Evolutionary conservation across 2,888 invertebrate genomes (phyloP).

Genomic region (Nomada flava): DNA sequence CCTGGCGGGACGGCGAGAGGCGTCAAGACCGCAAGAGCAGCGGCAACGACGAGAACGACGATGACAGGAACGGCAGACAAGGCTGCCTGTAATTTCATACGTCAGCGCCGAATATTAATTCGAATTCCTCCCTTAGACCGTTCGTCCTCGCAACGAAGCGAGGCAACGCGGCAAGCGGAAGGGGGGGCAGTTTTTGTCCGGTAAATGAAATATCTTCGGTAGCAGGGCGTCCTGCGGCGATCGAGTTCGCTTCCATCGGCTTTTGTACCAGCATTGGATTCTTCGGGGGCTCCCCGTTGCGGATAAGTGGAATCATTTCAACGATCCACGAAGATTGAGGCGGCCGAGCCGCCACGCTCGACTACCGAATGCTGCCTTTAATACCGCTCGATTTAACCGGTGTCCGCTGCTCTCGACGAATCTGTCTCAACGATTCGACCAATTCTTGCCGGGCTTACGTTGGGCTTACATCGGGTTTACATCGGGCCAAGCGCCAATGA

Average conservation of each 20-base stretch:
- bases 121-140: constrained; percentile 77
- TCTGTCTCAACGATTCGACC: constrained; percentile 45
- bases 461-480: background rate
- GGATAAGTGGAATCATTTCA: constrained; percentile 82
- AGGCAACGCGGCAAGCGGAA: constrained; percentile 29
- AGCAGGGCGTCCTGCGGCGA: constrained; percentile 79
- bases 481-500: background rate
- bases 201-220: constrained; percentile 83
- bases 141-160: constrained; percentile 36
- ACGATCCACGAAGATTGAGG: constrained; percentile 70
- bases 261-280: constrained; percentile 75
- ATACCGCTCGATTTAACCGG: constrained; percentile 49
- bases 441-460: constrained; percentile 6
- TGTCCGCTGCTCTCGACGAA: constrained; percentile 25
- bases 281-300: constrained; percentile 79
- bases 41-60: constrained; percentile 40
- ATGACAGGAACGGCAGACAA: constrained; percentile 62
- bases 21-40: constrained; percentile 43
- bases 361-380: constrained; percentile 64
- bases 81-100: constrained; percentile 81
- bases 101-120: constrained; percentile 84
- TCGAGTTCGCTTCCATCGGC: constrained; percentile 76
- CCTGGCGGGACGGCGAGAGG: constrained; percentile 74
- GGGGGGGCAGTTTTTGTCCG: constrained; percentile 74
- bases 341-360: constrained; percentile 53